Evolutionary conservation across 2,888 invertebrate species (phyloP).

Genomic region (Caenorhabditis sp.): DNA sequence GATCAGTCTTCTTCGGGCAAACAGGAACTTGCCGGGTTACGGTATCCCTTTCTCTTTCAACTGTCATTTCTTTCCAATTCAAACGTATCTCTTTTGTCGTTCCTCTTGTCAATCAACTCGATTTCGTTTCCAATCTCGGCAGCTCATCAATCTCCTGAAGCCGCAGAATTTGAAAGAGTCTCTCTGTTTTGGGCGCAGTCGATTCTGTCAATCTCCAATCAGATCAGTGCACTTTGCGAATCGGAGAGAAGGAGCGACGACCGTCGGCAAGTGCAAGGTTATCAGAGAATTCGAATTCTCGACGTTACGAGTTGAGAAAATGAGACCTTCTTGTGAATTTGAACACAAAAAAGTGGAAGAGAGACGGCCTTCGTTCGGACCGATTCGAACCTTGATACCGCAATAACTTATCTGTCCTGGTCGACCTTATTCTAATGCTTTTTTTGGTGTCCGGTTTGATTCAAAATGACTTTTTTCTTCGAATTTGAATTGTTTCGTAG

Average conservation of each 20-base stretch:
- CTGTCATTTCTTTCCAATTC: neutral
- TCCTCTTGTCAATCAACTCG: conserved; percentile 3
- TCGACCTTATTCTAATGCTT: neutral
- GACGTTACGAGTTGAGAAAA: neutral
- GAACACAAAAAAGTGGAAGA: too few species aligned
- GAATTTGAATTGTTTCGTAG: neutral
- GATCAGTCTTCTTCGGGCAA: too few species aligned
- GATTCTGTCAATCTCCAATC: neutral
- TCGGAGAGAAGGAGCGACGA: neutral
- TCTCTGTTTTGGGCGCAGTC: neutral
- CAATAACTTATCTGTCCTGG: neutral
- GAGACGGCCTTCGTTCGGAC: neutral
- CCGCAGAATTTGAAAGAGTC: neutral
- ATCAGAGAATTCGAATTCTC: neutral
- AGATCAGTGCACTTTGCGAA: conserved; percentile 1
- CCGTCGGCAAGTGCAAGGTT: neutral
- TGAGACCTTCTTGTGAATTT: neutral
- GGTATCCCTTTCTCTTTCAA: neutral
- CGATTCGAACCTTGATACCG: neutral
- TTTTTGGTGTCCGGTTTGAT: neutral
- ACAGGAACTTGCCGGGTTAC: too few species aligned
- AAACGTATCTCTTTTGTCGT: neutral
- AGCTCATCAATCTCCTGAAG: conserved; percentile 18
- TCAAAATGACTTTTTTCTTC: conserved; percentile 2
- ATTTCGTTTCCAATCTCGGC: conserved; percentile 14